Evolutionary conservation across 2,888 invertebrate genomes (phyloP), one percentile per base, ranked within the genome.

Genomic region (Malthinus seriepunctatus): DNA sequence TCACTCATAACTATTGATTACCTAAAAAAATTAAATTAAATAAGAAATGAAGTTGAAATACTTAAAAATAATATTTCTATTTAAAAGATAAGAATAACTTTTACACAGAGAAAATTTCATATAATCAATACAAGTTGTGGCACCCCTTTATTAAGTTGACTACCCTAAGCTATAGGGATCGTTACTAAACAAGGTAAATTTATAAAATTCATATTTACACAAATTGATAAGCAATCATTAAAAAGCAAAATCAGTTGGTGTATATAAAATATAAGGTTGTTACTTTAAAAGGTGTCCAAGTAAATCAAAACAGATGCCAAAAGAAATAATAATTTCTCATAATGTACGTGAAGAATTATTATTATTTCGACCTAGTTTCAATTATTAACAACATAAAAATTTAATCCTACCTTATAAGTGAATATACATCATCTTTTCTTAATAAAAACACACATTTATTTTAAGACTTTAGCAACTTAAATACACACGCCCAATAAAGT

Each of bases 401-500:
- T 32, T 42, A 65, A 66, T 60, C 61, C 67, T 66, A 76, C 76
- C 73, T 72, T 67, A 63, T 58, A 42, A 62, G 63, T 62, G 69
- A 70, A 71, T 69, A 69, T 64, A 63, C 64, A 62, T 67, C 71
- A 67, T 73, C 75, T 76, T 76, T 73, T 74, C 72, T 69, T 67
- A 71, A 71, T 73, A 76, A 71, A 74, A 73, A 72, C 74, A 74
- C 72, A 72, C 72, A 72, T 71, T 73, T 72, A 70, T 63, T 66
- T 69, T 66, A 63, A 66, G 69, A 68, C 64, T 67, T 69, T 69
- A 64, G 65, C 66, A 69, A 64, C 64, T 65, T 65, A 65, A 69
- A 70, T 71, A 76, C 77, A 23, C 23, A 77, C 77, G 76, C 77
- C 77, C 77, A 76, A 71, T 72, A 72, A 71, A 71, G 73, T 72